These are phyloP conservation scores for Dicyrtomina minuta DNA, from an alignment of 2,888 invertebrate genomes.

Conservation along the genomic window DNA sequence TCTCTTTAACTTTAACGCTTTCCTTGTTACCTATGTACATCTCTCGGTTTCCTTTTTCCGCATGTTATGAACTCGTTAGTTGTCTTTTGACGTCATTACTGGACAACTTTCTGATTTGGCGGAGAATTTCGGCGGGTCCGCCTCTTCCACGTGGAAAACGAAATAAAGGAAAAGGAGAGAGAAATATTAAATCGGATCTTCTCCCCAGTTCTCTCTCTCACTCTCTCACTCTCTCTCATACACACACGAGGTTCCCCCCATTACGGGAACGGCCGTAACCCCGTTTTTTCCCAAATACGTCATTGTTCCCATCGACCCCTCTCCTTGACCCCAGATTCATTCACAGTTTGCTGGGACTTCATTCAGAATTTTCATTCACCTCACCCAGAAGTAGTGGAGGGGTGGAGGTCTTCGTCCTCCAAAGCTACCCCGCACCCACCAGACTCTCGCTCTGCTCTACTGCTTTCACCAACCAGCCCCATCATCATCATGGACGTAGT, in stretches of 20 bases:
- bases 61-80: not conserved
- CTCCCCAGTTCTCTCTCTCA: too few relatives aligned
- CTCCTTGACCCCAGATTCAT: not conserved
- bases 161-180: too few relatives aligned
- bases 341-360: constrained; percentile 8
- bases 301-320: too few relatives aligned
- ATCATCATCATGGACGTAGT: not conserved
- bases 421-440: constrained; percentile 11
- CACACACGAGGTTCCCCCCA: constrained; percentile 1
- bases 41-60: not conserved
- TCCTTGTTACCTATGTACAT: not conserved
- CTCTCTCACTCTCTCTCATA: too few relatives aligned
- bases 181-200: too few relatives aligned
- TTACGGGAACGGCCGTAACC: not conserved
- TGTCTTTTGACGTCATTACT: constrained; percentile 19
- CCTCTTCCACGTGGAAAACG: constrained; percentile 39
- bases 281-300: not conserved
- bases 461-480: constrained; percentile 2
- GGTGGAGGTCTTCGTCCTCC: constrained; percentile 4
- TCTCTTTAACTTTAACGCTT: not conserved
- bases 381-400: too few relatives aligned
- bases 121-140: constrained; percentile 21
- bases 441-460: not conserved
- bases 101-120: not conserved
- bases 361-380: constrained; percentile 18